Base-by-base conservation (phyloP, 2,888 invertebrate species). In the Schizaphis graminum region DNA sequence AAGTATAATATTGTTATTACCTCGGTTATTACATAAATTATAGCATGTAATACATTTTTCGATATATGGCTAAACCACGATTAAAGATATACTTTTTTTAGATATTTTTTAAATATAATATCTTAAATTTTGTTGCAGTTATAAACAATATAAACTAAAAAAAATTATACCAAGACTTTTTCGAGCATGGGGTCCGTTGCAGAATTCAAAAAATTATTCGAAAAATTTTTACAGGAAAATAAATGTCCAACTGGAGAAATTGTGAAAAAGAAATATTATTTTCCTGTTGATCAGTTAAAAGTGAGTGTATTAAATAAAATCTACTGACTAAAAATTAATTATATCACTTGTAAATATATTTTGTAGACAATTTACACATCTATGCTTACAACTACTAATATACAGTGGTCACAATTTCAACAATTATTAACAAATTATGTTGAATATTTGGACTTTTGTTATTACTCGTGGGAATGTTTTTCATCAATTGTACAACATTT, bases 401-500 rank as follows among this genome's bases (percentile, higher is more conserved):
- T 86, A 24, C 86, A 91, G 53, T 94, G 94, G 94, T 85, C 93
- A 28, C 84, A 93, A n/a, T 93, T 93, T 57, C 90, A 94, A 91
- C 41, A 91, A 61, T 67, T 94, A 41, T 86, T 94, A 57, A 86
- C 21, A 2, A 44, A 77, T n/a, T 91, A 94, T 41, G 28, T 86
- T 10, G 91, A 86, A 53, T 41, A 94, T 67, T 49, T 94, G 41
- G 94, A 94, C 49, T 90, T 94, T 94, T 91, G 91, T 67, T 94
- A 94, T 67, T 94, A 94, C 61, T 94, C 94, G 0, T 94, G 94
- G 94, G 91, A 94, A 87, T 94, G 94, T 91, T 94, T 94, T 67
- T 91, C 94, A n/a, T 87, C 67, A 4, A 90, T 94, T 8, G 94
- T 91, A 67, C 44, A 86, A 44, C 28, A 91, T 11, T 67, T 94